A percentile compares a stretch with the other conserved stretches of the same genome.
Conservation (phyloP, 2,888 invertebrate species). For the Galeruca laticollis region DNA sequence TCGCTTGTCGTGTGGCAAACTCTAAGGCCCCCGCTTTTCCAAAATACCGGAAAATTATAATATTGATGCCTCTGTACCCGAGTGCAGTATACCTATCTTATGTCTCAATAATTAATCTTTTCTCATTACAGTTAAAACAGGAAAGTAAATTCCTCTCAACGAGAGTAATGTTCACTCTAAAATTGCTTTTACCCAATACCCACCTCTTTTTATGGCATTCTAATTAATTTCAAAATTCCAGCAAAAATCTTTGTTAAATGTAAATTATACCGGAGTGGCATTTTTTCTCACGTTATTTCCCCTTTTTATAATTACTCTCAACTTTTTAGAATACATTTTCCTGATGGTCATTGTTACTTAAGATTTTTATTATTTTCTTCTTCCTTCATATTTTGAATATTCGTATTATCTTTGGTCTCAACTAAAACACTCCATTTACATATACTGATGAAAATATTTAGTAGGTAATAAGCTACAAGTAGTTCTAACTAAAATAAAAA, state of each 20-base stretch:
- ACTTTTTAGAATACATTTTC: slow-evolving; percentile 26
- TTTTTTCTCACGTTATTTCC: slow-evolving; percentile 29
- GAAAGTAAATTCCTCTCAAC: slow-evolving; percentile 40
- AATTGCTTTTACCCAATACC: slow-evolving; percentile 39
- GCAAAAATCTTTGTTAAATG: slow-evolving; percentile 36
- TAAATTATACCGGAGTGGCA: slow-evolving; percentile 28
- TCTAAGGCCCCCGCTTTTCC: slow-evolving; percentile 61
- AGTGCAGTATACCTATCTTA: slow-evolving; percentile 53
- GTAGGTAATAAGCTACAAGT: background rate
- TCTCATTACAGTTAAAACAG: slow-evolving; percentile 44
- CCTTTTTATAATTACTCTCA: slow-evolving; percentile 17
- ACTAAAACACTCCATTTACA: background rate
- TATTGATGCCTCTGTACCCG: slow-evolving; percentile 63
- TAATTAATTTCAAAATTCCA: slow-evolving; percentile 38
- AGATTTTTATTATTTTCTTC: background rate
- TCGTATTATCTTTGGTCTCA: background rate
- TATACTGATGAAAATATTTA: background rate
- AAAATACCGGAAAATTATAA: slow-evolving; percentile 67
- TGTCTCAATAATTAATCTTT: slow-evolving; percentile 55
- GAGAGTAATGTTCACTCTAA: slow-evolving; percentile 28
- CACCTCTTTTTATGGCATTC: slow-evolving; percentile 38
- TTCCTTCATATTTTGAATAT: background rate
- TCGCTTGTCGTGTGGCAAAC: slow-evolving; percentile 60
- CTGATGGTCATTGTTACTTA: background rate
- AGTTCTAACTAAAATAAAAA: too few species aligned